Percentiles rank a stretch among this genome's conserved stretches.
phyloP scores from a whole-genome alignment of 2,888 invertebrate species.

The Alentia gelatinosa region DNA sequence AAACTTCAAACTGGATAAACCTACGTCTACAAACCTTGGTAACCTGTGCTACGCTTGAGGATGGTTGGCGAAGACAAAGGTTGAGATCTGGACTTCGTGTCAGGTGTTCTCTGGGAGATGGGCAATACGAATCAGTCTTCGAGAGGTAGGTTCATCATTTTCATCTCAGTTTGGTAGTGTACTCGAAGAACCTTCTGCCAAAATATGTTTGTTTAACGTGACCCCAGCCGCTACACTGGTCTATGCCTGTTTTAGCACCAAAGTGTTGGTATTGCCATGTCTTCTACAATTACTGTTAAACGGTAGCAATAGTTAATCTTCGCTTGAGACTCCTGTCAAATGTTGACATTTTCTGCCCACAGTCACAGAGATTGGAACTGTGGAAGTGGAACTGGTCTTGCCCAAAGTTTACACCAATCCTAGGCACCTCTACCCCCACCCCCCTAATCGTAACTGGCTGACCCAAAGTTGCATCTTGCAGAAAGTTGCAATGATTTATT shows the following conservation, averaged over 20 bases:
- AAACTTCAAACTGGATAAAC: background rate
- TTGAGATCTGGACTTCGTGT: background rate
- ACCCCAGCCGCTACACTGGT: background rate
- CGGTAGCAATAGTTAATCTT: background rate
- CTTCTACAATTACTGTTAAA: background rate
- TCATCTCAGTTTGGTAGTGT: background rate
- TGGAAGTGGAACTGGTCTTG: too few relatives aligned
- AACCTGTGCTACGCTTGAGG: background rate
- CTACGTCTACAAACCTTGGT: background rate
- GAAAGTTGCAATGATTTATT: too few relatives aligned
- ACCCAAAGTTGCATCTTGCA: too few relatives aligned
- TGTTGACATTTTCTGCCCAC: background rate
- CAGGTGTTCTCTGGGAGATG: conserved; percentile 7
- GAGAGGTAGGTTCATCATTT: conserved; percentile 16
- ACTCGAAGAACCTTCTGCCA: background rate
- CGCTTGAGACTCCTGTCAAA: background rate
- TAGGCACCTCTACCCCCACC: too few relatives aligned
- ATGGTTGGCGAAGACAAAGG: conserved; percentile 24
- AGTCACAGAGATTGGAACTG: background rate
- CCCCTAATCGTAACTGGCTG: too few relatives aligned
- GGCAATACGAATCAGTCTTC: background rate
- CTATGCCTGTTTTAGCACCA: background rate
- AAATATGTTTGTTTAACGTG: background rate
- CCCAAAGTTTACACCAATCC: too few relatives aligned
- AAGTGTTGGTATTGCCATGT: background rate